A percentile compares a stretch with the other conserved stretches of the same genome.
phyloP scores from a whole-genome alignment of 2,113 vertebrate species.

The Saguinus imperator region DNA sequence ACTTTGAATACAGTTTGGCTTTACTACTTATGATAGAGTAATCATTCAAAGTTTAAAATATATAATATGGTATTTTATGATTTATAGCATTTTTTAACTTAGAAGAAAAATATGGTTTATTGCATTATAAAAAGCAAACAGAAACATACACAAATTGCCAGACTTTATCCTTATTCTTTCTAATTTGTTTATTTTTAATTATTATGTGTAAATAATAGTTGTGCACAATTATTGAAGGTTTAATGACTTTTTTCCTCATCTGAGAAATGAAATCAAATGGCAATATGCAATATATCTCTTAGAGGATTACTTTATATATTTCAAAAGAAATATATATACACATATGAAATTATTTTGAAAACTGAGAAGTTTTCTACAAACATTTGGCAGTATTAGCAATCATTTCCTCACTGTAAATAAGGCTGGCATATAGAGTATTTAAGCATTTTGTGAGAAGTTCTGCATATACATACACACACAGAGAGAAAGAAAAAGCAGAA shows the following conservation, averaged over 20 bases:
- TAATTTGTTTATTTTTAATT: neutral
- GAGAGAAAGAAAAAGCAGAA: neutral
- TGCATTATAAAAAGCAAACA: neutral
- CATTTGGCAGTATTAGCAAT: neutral
- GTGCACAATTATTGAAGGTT: neutral
- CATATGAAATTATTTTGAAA: slow-evolving; percentile 27
- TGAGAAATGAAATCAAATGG: neutral
- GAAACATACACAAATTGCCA: neutral
- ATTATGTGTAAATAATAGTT: neutral
- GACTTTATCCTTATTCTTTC: slow-evolving; percentile 15
- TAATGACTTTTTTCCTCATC: neutral
- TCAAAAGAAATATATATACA: neutral
- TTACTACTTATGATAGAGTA: neutral
- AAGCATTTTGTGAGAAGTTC: neutral
- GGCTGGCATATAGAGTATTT: neutral
- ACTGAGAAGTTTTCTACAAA: neutral
- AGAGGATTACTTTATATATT: neutral
- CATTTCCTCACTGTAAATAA: neutral
- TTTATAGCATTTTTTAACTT: neutral
- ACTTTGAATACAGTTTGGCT: neutral
- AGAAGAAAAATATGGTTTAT: neutral
- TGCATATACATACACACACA: neutral
- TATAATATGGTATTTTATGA: neutral
- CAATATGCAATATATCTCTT: neutral
- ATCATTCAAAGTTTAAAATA: neutral